Evolutionary conservation across 2,113 vertebrate genomes (phyloP), one percentile per base, ranked within the genome.

Genomic region (Ia io): DNA sequence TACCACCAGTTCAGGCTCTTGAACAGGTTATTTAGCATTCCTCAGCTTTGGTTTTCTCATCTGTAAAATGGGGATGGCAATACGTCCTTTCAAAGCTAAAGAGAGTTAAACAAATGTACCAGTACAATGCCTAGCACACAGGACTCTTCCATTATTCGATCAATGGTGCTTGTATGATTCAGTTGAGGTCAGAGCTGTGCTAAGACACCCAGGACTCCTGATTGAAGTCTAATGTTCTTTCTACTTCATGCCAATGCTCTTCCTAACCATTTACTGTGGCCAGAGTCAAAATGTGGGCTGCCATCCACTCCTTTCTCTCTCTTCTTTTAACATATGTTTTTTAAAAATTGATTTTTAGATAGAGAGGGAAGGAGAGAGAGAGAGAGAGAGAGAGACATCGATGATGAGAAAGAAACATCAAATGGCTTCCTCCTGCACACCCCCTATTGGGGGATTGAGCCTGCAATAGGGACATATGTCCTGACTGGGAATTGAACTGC

Each of bases 121-220:
- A 53, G 49, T 40, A 0, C 13, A 9, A 2, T 44, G 12, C 4
- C 32, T 18, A 22, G 7, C 3, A 20, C 4, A 4, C 4, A 30
- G 51, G 73, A 78, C 17, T 17, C 0, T 1, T 2, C 2, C 4
- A 3, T 42, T 6, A 25, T 20, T 61, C 28, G 42, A 0, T 42
- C 28, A 49, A 9, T 9, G 56, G 65, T 11, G 4, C 20, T 59
- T 88, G 59, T 90, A 18, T 42, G 47, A 47, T 30, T 79, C 6
- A 30, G 16, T 35, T 5, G 20, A 35, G 17, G 40, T 35, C 47
- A 42, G 53, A 7, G 23, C 2, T 25, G 37, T 20, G 40, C 47
- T 14, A 35, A 83, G 73, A 63, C 18, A 22, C 14, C 18, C 28
- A 87, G 40, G 17, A 53, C 51, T 67, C 49, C 28, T 35, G 9